A percentile compares a stretch with the other conserved stretches of the same genome.
Conservation (phyloP, 1,140 invertebrate genomes). For the Drosophila ercepeae region DNA sequence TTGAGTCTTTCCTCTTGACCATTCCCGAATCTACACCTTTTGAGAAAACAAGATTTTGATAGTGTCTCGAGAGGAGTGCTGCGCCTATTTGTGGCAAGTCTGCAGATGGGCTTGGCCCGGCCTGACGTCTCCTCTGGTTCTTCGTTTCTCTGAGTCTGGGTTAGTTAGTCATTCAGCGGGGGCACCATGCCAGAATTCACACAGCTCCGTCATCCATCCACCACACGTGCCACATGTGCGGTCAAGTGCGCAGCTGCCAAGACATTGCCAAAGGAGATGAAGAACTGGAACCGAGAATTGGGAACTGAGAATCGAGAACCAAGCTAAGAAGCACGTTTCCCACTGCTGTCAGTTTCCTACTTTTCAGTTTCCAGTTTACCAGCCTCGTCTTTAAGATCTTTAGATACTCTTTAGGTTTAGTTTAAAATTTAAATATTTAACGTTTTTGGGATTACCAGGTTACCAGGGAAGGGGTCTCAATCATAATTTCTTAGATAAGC, state of each 20-base stretch:
- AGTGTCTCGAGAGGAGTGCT: conserved; percentile 22
- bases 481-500: neutral
- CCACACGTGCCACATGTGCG: conserved; percentile 76
- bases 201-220: conserved; percentile 30
- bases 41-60: conserved; percentile 44
- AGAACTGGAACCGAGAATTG: conserved; percentile 29
- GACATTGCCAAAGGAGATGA: conserved; percentile 24
- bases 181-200: conserved; percentile 33
- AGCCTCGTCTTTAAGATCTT: conserved; percentile 19
- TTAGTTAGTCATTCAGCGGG: conserved; percentile 43
- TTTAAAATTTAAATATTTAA: neutral
- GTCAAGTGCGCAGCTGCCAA: conserved; percentile 70
- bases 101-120: conserved; percentile 38
- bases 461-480: too few relatives aligned
- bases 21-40: conserved; percentile 8
- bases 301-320: conserved; percentile 23
- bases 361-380: conserved; percentile 31
- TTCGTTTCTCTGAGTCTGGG: conserved; percentile 13
- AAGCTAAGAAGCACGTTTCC: conserved; percentile 45
- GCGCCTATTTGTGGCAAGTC: conserved; percentile 43
- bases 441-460: too few relatives aligned
- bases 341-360: conserved; percentile 46
- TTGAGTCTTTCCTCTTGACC: conserved; percentile 18
- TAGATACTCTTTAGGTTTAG: conserved; percentile 3
- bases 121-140: conserved; percentile 2